phyloP scores from a whole-genome alignment of 2,113 vertebrate genomes.

The Triplophysa siluroides region DNA sequence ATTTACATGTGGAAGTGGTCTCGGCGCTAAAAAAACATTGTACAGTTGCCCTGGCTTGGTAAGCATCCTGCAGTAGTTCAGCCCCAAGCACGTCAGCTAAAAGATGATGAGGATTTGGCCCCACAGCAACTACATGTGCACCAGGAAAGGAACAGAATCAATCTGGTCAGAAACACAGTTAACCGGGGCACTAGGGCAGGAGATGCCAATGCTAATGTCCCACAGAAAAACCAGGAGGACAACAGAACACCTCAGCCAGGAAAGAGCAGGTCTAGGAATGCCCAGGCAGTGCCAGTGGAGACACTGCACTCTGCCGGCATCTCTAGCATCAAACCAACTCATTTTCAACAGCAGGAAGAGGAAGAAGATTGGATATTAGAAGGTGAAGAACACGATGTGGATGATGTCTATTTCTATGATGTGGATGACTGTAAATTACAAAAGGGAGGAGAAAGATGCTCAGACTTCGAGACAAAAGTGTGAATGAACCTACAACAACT shows the following conservation, averaged over 20 bases:
- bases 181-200: conserved; percentile 18
- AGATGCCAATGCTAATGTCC: not conserved
- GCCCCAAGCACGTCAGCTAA: not conserved
- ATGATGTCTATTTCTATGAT: no score
- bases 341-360: not conserved
- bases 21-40: conserved; percentile 64
- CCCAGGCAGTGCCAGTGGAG: conserved; percentile 53
- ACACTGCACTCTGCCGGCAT: conserved; percentile 52
- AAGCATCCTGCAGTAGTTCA: conserved; percentile 40
- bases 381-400: not conserved
- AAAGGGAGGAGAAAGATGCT: no score
- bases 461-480: no score
- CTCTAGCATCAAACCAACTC: conserved; percentile 57
- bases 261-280: no score
- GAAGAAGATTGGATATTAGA: conserved; percentile 36
- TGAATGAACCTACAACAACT: no score
- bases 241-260: not conserved
- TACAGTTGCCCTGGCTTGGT: conserved; percentile 49
- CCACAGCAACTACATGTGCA: not conserved
- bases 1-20: conserved; percentile 61
- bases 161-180: not conserved
- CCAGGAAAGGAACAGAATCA: not conserved
- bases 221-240: not conserved
- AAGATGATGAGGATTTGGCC: conserved; percentile 22
- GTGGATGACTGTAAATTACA: no score